phyloP scores from a whole-genome alignment of 1,140 invertebrate species.

The Stegodyphus mimosarum region DNA sequence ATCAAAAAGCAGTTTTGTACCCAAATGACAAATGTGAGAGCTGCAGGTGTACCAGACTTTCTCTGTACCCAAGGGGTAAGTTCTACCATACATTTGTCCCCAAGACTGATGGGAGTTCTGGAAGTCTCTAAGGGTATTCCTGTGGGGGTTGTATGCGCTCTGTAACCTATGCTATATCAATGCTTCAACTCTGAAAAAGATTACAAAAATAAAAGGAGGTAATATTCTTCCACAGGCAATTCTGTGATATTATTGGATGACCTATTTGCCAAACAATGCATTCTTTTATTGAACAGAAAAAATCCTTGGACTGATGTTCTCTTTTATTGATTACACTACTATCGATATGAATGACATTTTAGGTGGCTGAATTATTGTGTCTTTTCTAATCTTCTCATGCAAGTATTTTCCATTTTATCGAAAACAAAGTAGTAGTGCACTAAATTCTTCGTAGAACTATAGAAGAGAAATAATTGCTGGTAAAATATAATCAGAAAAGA shows the following conservation, averaged over 20 bases:
- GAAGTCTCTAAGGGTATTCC: slow-evolving; percentile 20
- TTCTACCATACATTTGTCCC: slow-evolving; percentile 26
- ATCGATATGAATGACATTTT: too few species aligned
- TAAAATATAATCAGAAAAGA: too few species aligned
- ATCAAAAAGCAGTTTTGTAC: slow-evolving; percentile 12
- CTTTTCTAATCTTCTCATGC: too few species aligned
- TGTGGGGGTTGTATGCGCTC: background rate
- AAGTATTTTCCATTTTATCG: too few species aligned
- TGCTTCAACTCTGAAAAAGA: slow-evolving; percentile 31
- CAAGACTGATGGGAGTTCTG: slow-evolving; percentile 24
- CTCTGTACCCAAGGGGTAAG: slow-evolving; percentile 8
- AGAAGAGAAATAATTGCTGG: too few species aligned
- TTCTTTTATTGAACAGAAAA: background rate
- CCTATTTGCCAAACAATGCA: slow-evolving; percentile 20
- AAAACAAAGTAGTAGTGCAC: too few species aligned
- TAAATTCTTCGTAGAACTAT: too few species aligned
- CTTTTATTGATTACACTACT: too few species aligned
- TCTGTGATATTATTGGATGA: slow-evolving; percentile 26
- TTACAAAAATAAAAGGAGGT: slow-evolving; percentile 25
- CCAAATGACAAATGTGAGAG: slow-evolving; percentile 26
- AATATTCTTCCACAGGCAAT: slow-evolving; percentile 17
- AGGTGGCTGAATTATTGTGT: too few species aligned
- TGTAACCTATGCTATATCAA: slow-evolving; percentile 31
- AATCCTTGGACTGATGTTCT: too few species aligned
- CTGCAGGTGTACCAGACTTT: slow-evolving; percentile 29